Evolutionary conservation across 2,888 invertebrate genomes (phyloP).

Genomic region (Rotaria sp.): DNA sequence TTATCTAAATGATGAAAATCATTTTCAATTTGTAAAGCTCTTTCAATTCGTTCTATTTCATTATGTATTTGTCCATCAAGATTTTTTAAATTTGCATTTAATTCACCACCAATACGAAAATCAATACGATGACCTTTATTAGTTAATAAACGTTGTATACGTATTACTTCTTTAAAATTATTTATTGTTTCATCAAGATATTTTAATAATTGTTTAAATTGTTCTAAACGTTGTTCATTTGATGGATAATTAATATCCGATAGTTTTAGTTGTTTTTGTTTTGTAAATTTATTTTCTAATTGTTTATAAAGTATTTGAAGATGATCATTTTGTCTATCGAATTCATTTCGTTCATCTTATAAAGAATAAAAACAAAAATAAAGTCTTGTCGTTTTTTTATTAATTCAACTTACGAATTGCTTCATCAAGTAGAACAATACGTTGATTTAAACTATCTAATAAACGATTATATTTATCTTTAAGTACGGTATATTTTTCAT

Average conservation of each 20-base stretch:
- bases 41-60: conserved; percentile 20
- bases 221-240: background rate
- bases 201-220: background rate
- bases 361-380: background rate
- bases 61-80: background rate
- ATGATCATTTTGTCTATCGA: background rate
- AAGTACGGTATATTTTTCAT: background rate
- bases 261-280: background rate
- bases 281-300: background rate
- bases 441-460: background rate
- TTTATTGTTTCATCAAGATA: conserved; percentile 5
- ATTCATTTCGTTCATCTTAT: background rate
- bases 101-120: background rate
- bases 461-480: conserved; percentile 21
- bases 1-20: background rate
- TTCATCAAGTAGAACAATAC: background rate
- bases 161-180: background rate
- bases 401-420: background rate
- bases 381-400: too few relatives aligned
- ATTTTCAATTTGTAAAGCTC: background rate
- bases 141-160: conserved; percentile 11
- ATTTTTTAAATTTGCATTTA: conserved; percentile 4
- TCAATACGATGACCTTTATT: conserved; percentile 1
- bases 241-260: background rate
- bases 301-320: background rate